Conservation (phyloP, 2,888 invertebrate species). For the Polia nebulosa region DNA sequence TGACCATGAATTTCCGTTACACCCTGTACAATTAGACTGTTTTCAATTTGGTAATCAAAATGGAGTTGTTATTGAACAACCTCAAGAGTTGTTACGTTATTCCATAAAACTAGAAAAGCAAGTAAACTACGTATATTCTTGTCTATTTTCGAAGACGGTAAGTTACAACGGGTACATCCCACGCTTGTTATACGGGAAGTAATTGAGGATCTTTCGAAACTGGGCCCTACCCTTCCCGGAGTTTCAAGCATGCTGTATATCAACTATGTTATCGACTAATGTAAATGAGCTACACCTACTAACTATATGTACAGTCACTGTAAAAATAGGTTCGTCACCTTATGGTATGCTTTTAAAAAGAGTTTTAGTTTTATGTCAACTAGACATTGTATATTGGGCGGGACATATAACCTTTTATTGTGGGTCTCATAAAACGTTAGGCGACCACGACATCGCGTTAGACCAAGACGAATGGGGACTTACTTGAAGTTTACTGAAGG, state of each 20-base stretch:
- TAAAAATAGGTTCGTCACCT: background rate
- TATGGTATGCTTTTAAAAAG: too few species aligned
- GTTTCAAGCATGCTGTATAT: conserved; percentile 12
- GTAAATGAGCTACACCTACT: background rate
- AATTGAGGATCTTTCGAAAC: conserved; percentile 1
- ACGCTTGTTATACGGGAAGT: conserved; percentile 2
- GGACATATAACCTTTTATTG: too few species aligned
- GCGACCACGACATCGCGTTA: too few species aligned
- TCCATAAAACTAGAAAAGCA: background rate
- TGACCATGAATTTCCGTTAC: too few species aligned
- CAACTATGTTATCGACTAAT: conserved; percentile 10
- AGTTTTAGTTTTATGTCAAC: too few species aligned
- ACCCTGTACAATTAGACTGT: too few species aligned
- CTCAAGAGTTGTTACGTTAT: background rate
- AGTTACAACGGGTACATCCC: background rate
- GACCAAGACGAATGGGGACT: too few species aligned
- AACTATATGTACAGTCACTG: background rate
- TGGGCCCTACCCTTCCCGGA: background rate
- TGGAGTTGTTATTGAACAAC: too few species aligned
- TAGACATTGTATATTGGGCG: too few species aligned
- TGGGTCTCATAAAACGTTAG: too few species aligned
- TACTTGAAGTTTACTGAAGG: too few species aligned
- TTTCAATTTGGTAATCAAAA: too few species aligned
- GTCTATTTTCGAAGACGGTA: conserved; percentile 5
- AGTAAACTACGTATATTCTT: conserved; percentile 1